phyloP scores from a whole-genome alignment of 2,797 vertebrate genomes.

The Microctenopoma lineatum region DNA sequence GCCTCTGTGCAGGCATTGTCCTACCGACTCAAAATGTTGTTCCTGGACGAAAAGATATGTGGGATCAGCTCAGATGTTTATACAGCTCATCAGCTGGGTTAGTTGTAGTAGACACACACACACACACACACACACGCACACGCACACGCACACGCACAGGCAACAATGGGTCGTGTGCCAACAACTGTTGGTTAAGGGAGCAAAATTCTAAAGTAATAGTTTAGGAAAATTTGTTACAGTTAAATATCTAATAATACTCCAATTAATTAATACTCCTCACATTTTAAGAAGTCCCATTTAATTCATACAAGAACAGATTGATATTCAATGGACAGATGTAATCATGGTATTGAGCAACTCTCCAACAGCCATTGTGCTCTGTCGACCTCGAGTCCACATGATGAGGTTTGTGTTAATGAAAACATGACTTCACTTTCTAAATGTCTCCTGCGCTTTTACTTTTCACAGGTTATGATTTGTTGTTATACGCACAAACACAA shows the following conservation, averaged over 20 bases:
- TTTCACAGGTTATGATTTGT: not conserved
- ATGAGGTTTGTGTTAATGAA: not conserved
- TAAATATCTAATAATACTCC: too few relatives aligned
- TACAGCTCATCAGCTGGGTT: constrained; percentile 71
- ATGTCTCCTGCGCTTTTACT: not conserved
- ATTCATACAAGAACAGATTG: not conserved
- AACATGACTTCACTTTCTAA: not conserved
- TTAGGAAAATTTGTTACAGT: too few relatives aligned
- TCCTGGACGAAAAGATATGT: constrained; percentile 68
- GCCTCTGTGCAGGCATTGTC: constrained; percentile 73
- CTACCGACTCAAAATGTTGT: constrained; percentile 60
- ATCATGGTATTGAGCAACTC: not conserved
- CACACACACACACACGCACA: not conserved
- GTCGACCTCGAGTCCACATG: not conserved
- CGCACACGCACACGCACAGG: not conserved
- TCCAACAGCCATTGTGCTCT: not conserved
- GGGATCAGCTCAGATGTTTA: constrained; percentile 70
- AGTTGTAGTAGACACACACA: constrained; percentile 13
- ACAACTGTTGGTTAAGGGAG: constrained; percentile 13
- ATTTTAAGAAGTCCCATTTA: not conserved
- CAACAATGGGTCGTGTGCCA: constrained; percentile 18
- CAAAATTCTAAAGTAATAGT: constrained; percentile 7
- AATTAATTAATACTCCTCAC: not conserved
- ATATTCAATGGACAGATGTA: not conserved
- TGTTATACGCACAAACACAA: not conserved